Base-by-base conservation (phyloP, 1,140 invertebrate species). In the Thrips palmi region DNA sequence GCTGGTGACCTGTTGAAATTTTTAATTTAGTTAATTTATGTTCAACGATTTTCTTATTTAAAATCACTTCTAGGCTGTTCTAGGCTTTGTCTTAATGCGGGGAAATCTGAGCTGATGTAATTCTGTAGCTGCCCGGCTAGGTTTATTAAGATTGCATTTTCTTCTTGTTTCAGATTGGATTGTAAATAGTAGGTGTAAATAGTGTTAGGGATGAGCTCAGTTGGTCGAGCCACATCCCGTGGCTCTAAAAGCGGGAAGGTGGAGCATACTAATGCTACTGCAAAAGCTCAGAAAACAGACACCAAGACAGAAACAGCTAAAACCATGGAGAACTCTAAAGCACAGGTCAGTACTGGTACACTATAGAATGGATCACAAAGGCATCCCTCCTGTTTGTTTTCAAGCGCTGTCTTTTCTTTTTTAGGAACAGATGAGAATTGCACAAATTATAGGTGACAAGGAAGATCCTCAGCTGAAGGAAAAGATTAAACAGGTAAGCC, bases 391-490 rank as follows among this genome's bases (percentile, higher is more conserved):
- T 32, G 17, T 8, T 7, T 14, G 7, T 32, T 32, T 12, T 12
- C 12, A 32, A 32, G n/a, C 17, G 6, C 30, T 8, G 15, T 32
- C 17, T 14, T 25, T 5, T 12, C 40, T 42, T 33, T 46, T 40
- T 27, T 19, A 21, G 44, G 70, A 73, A 57, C 71, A 74, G 57
- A 64, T 72, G 49, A 60, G 71, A 49, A 65, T 75, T 53, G 71
- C 71, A 51, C 68, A 74, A 59, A 76, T 77, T 36, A 76, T 74
- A 49, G 73, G 71, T 49, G 63, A 60, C 48, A 63, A 60, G 58
- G 74, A 77, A 50, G 71, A 77, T 58, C 64, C 70, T 33, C 60
- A 65, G 42, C 55, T 75, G 34, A 68, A 72, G 45, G 68, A 74
- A 40, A 76, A 82, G 58, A 74, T 89, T 20, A 69, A 71, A 47